phyloP scores from a whole-genome alignment of 1,140 invertebrate genomes.

The Anadara kagoshimensis region DNA sequence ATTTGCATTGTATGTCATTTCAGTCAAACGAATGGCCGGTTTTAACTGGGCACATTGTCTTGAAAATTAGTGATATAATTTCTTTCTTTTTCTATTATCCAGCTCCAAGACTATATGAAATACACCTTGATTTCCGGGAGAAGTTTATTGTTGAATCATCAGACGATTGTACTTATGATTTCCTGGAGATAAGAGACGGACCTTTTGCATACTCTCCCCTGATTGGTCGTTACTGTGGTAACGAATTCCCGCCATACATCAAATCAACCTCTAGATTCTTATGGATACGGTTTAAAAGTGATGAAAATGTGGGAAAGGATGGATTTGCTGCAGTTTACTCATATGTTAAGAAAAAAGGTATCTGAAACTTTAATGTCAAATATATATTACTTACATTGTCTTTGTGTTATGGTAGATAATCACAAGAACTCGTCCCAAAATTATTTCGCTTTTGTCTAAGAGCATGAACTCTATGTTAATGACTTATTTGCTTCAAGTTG shows the following conservation, averaged over 20 bases:
- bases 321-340: slow-evolving; percentile 88
- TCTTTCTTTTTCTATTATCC: no score
- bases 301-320: slow-evolving; percentile 86
- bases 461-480: no score
- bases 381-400: no score
- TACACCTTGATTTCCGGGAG: slow-evolving; percentile 88
- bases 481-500: no score
- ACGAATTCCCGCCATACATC: slow-evolving; percentile 85
- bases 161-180: slow-evolving; percentile 85
- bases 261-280: slow-evolving; percentile 84
- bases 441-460: no score
- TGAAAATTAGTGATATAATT: no score
- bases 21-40: no score
- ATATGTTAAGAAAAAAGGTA: slow-evolving; percentile 53
- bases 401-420: no score
- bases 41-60: no score
- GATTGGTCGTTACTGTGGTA: slow-evolving; percentile 83
- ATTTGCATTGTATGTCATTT: no score
- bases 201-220: slow-evolving; percentile 86
- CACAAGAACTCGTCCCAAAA: no score
- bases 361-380: neutral
- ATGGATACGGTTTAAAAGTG: slow-evolving; percentile 89
- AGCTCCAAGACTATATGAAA: slow-evolving; percentile 84
- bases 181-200: slow-evolving; percentile 87
- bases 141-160: slow-evolving; percentile 86